Evolutionary conservation across 2,113 vertebrate species (phyloP), one percentile per base, ranked within the genome.

Genomic region (Epinephelus fuscoguttatus): DNA sequence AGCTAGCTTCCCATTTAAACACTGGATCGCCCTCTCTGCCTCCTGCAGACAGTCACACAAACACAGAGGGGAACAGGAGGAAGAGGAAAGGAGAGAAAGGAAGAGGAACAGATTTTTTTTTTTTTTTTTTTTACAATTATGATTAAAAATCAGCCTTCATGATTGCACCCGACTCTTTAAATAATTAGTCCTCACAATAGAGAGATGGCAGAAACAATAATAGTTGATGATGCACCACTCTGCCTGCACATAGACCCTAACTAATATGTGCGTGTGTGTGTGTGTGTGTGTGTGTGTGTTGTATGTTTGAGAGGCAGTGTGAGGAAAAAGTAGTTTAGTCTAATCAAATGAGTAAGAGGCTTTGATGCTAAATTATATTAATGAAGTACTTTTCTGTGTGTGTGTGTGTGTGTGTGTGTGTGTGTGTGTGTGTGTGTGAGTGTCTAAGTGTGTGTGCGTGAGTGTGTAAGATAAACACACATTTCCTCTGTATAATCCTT

Each of bases 1-100:
- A 23, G 98, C 98, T 89, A 99, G 94, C 84, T 99, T 99, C 81
- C 98, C 98, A 87, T 99, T 99, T 88, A 99, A 96, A 94, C 98
- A 96, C 74, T 99, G 97, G 92, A 99, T 99, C 1, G 97, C 98
- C 85, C 97, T 95, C 63, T 99, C 98, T 4, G 98, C 98, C 94
- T 99, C 98, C 98, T 99, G 94, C 83, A 68, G 42, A 78, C 42
- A 73, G 33, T 23, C 63, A 57, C 47, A 63, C 52, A 80, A 9
- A 67, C 3, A 79, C 37, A 78, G 33, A 37, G 33, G 33, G 4
- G 33, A 37, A 37, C 6, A 14, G 61, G 9, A 72, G 19, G 4
- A 45, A 42, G 19, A 61, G 14, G 47, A 49, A 4, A 50, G 42
- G 42, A 42, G 37, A 70, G 23, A 12, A 15, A 75, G 23, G 70